Evolutionary conservation across 1,140 invertebrate species (phyloP).

Genomic region (Ruditapes philippinarum): DNA sequence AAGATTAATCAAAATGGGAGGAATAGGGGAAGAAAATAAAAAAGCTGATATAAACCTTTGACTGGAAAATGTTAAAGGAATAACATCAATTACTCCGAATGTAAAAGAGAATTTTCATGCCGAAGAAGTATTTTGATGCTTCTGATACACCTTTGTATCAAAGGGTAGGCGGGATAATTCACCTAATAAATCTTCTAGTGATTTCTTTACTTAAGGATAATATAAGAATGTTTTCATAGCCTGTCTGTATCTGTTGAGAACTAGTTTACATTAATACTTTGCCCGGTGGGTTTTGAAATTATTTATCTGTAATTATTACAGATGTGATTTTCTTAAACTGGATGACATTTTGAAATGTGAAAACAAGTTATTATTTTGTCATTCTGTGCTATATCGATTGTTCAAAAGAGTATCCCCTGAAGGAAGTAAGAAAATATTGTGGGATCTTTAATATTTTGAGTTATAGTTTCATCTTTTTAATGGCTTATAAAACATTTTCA

Average conservation of each 20-base stretch:
- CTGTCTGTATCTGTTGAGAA: too few relatives aligned
- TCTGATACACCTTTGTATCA: background rate
- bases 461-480: too few relatives aligned
- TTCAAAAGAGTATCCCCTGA: background rate
- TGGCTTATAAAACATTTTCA: constrained; percentile 8
- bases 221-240: too few relatives aligned
- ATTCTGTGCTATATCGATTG: background rate
- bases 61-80: background rate
- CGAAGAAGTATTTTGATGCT: background rate
- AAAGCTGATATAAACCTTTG: background rate
- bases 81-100: background rate
- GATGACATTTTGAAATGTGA: background rate
- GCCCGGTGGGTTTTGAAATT: too few relatives aligned
- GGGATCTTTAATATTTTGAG: too few relatives aligned
- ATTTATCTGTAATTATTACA: too few relatives aligned
- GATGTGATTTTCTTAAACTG: too few relatives aligned
- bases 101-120: background rate
- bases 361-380: background rate
- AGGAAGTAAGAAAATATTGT: background rate
- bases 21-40: too few relatives aligned
- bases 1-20: too few relatives aligned
- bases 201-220: too few relatives aligned
- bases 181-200: background rate
- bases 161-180: background rate
- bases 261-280: too few relatives aligned